A percentile compares a stretch with the other conserved stretches of the same genome.
Evolutionary conservation across 2,113 vertebrate genomes (phyloP).

Genomic region (Mugil cephalus): DNA sequence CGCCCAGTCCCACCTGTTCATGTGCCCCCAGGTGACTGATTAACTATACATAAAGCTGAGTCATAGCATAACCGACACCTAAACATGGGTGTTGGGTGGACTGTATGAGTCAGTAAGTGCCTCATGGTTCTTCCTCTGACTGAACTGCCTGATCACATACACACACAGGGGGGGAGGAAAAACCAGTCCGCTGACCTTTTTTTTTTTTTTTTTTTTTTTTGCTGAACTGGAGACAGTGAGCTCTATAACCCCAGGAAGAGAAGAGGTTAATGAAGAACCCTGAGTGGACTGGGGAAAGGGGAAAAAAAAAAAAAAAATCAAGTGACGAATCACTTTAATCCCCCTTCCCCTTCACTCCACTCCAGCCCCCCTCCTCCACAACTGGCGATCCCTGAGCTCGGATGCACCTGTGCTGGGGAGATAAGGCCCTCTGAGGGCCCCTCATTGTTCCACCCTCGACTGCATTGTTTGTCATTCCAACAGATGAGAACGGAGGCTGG

Average conservation of each 20-base stretch:
- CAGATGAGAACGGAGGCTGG: constrained; percentile 71
- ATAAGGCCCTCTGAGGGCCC: constrained; percentile 84
- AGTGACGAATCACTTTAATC: constrained; percentile 80
- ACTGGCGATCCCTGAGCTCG: constrained; percentile 80
- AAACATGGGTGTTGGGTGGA: constrained; percentile 53
- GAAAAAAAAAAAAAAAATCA: constrained; percentile 41
- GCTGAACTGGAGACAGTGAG: background rate
- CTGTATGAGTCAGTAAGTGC: constrained; percentile 55
- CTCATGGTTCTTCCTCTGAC: constrained; percentile 41
- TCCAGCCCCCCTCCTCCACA: constrained; percentile 43
- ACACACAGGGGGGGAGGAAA: background rate
- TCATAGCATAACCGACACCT: constrained; percentile 63
- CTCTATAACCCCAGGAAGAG: constrained; percentile 48
- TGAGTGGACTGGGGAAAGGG: constrained; percentile 66
- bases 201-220: no score
- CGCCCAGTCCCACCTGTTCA: constrained; percentile 13
- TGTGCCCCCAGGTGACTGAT: constrained; percentile 22
- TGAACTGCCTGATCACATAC: constrained; percentile 23
- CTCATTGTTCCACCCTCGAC: constrained; percentile 82
- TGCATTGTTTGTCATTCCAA: constrained; percentile 86
- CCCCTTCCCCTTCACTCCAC: constrained; percentile 63
- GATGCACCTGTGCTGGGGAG: constrained; percentile 87
- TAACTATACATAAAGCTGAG: constrained; percentile 63
- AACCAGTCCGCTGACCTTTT: constrained; percentile 19
- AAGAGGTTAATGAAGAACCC: constrained; percentile 55